These are phyloP conservation scores for Margaritifera margaritifera DNA, from an alignment of 2,888 invertebrate genomes.

Conservation along the genomic window DNA sequence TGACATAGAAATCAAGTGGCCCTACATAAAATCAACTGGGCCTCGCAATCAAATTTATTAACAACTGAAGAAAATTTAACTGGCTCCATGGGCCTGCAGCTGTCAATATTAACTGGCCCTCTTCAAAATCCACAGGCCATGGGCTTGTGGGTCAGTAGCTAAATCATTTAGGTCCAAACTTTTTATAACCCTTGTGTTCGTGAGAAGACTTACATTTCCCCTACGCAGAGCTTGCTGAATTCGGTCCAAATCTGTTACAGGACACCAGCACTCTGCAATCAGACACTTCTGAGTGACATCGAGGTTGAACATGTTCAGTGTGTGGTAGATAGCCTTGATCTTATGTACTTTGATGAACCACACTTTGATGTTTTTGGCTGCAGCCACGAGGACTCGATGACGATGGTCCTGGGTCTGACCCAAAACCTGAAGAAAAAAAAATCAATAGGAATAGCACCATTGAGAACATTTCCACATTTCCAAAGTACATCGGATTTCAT, in stretches of 20 bases:
- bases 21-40: no score
- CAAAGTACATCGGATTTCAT: not conserved
- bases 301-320: constrained; percentile 97
- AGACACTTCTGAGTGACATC: constrained; percentile 99
- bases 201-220: constrained; percentile 84
- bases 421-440: constrained; percentile 57
- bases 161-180: no score
- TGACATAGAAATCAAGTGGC: no score
- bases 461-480: not conserved
- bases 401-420: constrained; percentile 87
- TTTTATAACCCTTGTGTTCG: no score
- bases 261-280: constrained; percentile 99
- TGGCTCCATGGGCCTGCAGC: no score
- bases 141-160: no score
- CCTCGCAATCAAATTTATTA: no score
- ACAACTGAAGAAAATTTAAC: no score
- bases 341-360: constrained; percentile 98
- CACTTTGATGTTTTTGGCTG: constrained; percentile 98
- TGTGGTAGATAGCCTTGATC: constrained; percentile 99
- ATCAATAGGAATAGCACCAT: not conserved
- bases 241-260: constrained; percentile 90
- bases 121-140: no score
- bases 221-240: constrained; percentile 94
- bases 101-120: no score
- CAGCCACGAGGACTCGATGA: constrained; percentile 96